phyloP scores from a whole-genome alignment of 1,140 invertebrate genomes.

The Drosophila cardini region DNA sequence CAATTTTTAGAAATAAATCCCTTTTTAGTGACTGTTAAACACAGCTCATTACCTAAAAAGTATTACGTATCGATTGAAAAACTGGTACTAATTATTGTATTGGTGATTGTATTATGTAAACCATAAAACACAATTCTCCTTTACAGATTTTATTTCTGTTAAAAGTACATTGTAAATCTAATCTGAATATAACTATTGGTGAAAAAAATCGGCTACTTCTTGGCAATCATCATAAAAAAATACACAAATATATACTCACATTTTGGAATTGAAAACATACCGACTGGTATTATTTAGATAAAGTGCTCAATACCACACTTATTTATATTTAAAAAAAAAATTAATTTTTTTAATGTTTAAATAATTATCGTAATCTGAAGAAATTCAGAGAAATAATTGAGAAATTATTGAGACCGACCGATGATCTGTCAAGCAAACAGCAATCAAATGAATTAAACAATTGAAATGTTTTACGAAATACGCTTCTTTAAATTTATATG shows the following conservation, averaged over 20 bases:
- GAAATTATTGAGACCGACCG: slow-evolving; percentile 22
- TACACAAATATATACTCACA: slow-evolving; percentile 22
- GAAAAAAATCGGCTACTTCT: too few species aligned
- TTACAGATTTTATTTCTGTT: too few species aligned
- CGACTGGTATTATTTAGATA: background rate
- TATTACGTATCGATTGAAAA: too few species aligned
- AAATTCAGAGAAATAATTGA: background rate
- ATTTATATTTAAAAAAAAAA: background rate
- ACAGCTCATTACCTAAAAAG: too few species aligned
- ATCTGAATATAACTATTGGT: too few species aligned
- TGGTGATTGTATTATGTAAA: too few species aligned
- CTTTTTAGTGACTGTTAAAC: too few species aligned
- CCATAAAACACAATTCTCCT: too few species aligned
- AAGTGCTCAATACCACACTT: background rate
- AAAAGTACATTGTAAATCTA: too few species aligned
- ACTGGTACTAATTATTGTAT: too few species aligned
- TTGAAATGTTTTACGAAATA: slow-evolving; percentile 43
- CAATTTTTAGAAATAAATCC: too few species aligned
- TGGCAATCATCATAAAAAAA: too few species aligned
- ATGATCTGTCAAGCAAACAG: slow-evolving; percentile 27
- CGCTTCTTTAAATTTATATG: slow-evolving; percentile 28
- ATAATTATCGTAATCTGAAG: background rate
- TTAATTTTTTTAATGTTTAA: background rate
- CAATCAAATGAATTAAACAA: slow-evolving; percentile 52
- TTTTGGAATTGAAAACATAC: slow-evolving; percentile 31